Percentiles rank a stretch among this genome's conserved stretches.
Evolutionary conservation across 2,797 vertebrate species (phyloP).

Genomic region (Eurystomus glaucurus): DNA sequence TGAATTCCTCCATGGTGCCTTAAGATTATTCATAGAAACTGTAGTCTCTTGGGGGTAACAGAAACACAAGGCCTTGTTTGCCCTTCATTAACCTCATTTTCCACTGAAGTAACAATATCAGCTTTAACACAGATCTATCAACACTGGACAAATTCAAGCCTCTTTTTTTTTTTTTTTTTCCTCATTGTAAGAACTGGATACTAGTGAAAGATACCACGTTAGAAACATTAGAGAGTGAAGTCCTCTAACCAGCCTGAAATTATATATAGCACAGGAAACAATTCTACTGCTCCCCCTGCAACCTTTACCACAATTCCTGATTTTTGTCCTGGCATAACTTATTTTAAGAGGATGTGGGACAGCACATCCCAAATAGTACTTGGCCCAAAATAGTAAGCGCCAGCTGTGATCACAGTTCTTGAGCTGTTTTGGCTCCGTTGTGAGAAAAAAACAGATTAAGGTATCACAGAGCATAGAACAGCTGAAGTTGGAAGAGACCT

Average conservation of each 20-base stretch:
- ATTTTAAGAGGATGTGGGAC: background rate
- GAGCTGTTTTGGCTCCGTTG: background rate
- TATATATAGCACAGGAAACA: background rate
- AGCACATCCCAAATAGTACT: background rate
- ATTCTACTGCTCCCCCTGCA: fast-evolving
- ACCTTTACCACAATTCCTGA: background rate
- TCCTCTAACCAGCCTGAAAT: background rate
- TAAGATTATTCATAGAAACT: conserved; percentile 13
- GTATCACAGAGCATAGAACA: background rate
- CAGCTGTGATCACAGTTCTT: background rate
- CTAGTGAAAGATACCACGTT: background rate
- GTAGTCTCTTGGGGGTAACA: background rate
- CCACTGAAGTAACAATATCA: background rate
- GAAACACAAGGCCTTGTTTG: background rate
- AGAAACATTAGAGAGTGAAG: background rate
- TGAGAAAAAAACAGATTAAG: background rate
- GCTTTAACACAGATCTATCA: background rate
- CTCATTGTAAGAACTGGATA: background rate
- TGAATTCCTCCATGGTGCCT: background rate
- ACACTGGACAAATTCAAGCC: background rate
- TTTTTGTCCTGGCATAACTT: background rate
- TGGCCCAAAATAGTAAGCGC: background rate
- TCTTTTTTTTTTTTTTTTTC: background rate
- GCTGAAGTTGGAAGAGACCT: background rate
- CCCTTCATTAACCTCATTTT: conserved; percentile 6